Evolutionary conservation across 2,888 invertebrate species (phyloP), one percentile per base, ranked within the genome.

Genomic region (Lepidocyrtoides sp.): DNA sequence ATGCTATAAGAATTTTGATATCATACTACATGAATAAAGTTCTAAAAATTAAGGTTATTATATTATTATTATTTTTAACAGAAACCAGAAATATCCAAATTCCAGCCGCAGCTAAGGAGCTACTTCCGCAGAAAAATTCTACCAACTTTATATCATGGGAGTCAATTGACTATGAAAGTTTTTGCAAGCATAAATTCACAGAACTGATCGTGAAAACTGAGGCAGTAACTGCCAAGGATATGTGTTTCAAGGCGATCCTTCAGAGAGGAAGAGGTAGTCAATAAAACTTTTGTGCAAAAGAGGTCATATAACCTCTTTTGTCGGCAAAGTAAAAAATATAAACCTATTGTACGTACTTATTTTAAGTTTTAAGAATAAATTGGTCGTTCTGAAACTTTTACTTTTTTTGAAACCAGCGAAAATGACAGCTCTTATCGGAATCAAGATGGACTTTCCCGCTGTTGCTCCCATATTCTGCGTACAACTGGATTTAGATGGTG

Each of bases 391-490:
- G n/a, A n/a, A n/a, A n/a, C n/a, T n/a, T n/a, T n/a, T 23, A 0
- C 20, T 72, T 44, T 5, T 69, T n/a, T 26, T 26, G 1, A n/a
- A 4, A 32, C 32, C 17, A 96, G 98, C 97, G 10, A 97, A 97
- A 95, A 95, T 99, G 94, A 96, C 97, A 29, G 97, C 98, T 14
- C 96, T 97, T 60, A 96, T 98, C 92, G 97, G 97, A 23, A 96
- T 99, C 29, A 97, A 97, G 93, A 97, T 97, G 94, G 97, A 98
- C 95, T 99, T 98, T 95, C 99, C 99, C 0, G 96, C 96, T 89
- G 96, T 96, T 79, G 96, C 97, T 0, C 98, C 99, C 0, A 95
- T 98, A 84, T 98, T 98, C 96, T 96, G 97, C 14, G 95, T 99
- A 82, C 96, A 96, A 48, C 95, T 98, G 8, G 96, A 97, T 94